phyloP scores from a whole-genome alignment of 30 jellyfish, hydroid and myxozoan genomes.

The Turritopsis dohrnii region DNA sequence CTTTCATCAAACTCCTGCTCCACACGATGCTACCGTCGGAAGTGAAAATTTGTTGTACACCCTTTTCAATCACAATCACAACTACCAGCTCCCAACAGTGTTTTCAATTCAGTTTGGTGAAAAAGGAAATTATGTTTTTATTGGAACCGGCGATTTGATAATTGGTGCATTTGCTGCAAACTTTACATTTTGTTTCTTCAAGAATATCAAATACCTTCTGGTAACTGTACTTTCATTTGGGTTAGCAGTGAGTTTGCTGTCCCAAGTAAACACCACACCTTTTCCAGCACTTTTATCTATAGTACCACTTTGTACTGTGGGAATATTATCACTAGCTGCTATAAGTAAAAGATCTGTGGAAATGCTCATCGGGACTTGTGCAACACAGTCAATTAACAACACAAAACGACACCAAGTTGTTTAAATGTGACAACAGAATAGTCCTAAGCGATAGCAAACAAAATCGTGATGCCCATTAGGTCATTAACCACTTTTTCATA shows the following conservation, averaged over 20 bases:
- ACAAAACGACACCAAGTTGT: not conserved
- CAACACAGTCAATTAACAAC: not conserved
- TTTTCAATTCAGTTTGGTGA: conserved; percentile 42
- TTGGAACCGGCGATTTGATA: conserved; percentile 60
- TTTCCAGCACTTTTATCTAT: conserved; percentile 56
- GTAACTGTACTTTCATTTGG: conserved; percentile 30
- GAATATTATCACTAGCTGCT: not conserved
- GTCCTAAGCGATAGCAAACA: too few relatives aligned
- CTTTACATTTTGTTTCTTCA: conserved; percentile 31
- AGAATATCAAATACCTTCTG: conserved; percentile 1
- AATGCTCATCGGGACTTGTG: conserved; percentile 6
- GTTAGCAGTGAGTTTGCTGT: conserved; percentile 24
- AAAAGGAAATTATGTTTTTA: conserved; percentile 26
- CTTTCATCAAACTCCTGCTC: not conserved
- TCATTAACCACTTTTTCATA: too few relatives aligned
- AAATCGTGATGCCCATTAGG: too few relatives aligned
- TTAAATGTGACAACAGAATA: too few relatives aligned
- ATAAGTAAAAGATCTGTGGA: conserved; percentile 7
- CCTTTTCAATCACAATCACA: conserved; percentile 11
- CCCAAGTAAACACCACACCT: conserved; percentile 33
- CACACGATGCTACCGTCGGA: not conserved
- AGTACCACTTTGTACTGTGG: conserved; percentile 52
- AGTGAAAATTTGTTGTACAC: conserved; percentile 26
- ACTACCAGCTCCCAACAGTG: conserved; percentile 44
- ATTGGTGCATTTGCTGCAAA: conserved; percentile 51